Evolutionary conservation across 92 coral and sea anemone genomes (phyloP).

Genomic region (Siderastrea radians): DNA sequence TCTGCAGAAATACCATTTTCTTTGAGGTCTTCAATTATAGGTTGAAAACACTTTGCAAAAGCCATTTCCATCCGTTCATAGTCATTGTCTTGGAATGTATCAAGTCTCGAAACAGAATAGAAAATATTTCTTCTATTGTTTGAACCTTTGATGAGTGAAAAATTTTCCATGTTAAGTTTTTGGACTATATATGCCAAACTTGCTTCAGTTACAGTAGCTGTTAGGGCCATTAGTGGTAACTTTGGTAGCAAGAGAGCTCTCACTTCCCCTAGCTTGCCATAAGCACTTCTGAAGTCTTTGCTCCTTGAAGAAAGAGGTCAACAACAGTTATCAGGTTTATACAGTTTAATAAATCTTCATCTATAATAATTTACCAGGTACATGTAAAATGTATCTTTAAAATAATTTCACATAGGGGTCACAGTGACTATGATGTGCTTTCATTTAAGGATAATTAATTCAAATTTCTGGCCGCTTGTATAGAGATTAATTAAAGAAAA

Average conservation of each 20-base stretch:
- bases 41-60: conserved; percentile 21
- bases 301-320: conserved; percentile 15
- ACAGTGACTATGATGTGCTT: too few species aligned
- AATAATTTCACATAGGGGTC: too few species aligned
- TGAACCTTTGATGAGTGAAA: background rate
- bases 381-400: too few species aligned
- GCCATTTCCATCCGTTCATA: conserved; percentile 30
- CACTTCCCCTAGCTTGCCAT: conserved; percentile 40
- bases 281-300: conserved; percentile 44
- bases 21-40: conserved; percentile 19
- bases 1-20: conserved; percentile 19
- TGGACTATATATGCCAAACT: conserved; percentile 6
- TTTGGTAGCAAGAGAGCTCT: conserved; percentile 29
- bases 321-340: too few species aligned
- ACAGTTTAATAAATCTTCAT: too few species aligned
- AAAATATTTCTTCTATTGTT: background rate
- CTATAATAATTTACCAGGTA: too few species aligned
- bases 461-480: too few species aligned
- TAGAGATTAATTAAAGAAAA: too few species aligned
- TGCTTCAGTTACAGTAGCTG: conserved; percentile 46
- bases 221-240: conserved; percentile 49
- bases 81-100: conserved; percentile 17
- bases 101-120: conserved; percentile 9
- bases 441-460: too few species aligned
- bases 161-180: background rate